phyloP scores from a whole-genome alignment of 1,140 invertebrate genomes.

The Potamilus streckersoni region DNA sequence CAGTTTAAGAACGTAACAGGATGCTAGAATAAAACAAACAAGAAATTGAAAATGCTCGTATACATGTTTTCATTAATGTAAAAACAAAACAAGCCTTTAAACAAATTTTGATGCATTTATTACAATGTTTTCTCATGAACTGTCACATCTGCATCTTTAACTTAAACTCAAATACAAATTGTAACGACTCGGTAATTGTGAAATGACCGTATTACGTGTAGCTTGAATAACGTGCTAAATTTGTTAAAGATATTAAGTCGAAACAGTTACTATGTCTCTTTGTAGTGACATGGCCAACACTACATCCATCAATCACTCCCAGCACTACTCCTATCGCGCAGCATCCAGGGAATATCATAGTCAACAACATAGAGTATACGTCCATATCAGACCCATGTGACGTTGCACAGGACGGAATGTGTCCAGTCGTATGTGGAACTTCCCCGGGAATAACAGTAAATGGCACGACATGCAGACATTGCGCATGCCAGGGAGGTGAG shows the following conservation, averaged over 20 bases:
- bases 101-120: too few species aligned
- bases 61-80: too few species aligned
- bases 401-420: constrained; percentile 14
- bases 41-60: too few species aligned
- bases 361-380: constrained; percentile 26
- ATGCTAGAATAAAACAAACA: too few species aligned
- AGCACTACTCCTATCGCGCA: not conserved
- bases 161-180: too few species aligned
- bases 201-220: not conserved
- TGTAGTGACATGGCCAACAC: not conserved
- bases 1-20: too few species aligned
- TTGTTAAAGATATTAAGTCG: not conserved
- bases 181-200: too few species aligned
- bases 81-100: too few species aligned
- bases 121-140: too few species aligned
- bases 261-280: not conserved
- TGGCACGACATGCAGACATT: constrained; percentile 15
- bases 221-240: constrained; percentile 13
- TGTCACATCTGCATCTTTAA: too few species aligned
- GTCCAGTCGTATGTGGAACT: constrained; percentile 17
- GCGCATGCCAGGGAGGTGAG: constrained; percentile 17
- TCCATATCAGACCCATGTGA: constrained; percentile 25
- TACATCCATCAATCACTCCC: not conserved
- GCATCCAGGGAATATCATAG: not conserved
- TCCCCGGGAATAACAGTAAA: not conserved